Base-by-base conservation (phyloP, 2,888 invertebrate genomes). In the Eupithecia inturbata region DNA sequence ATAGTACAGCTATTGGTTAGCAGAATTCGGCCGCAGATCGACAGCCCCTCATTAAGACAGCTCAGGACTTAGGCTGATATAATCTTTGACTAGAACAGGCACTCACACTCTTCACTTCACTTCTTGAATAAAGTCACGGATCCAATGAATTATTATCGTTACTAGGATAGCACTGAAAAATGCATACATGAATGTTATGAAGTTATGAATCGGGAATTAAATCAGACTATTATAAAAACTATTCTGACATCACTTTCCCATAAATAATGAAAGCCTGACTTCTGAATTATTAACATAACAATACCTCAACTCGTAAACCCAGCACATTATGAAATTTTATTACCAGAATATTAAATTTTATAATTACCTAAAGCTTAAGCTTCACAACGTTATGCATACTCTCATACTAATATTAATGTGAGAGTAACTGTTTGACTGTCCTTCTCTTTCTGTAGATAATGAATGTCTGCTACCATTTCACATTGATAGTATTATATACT, bases 311-410 rank as follows among this genome's bases (percentile, higher is more conserved):
- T 64, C 64, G 33, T 64, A 36, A 64, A 64, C 36, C n/a, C 5
- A n/a, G 64, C 36, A 64, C 62, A 62, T 31, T 62, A 62, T 62
- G 62, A 72, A 72, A 39, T 57, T 69, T 63, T 4, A 67, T 57
- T 19, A 28, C 26, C n/a, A 16, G 36, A 57, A 64, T 68, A 68
- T 68, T 67, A 63, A 62, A 71, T 64, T 73, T 62, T 45, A 70
- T 71, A 71, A 74, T 74, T 71, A 71, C 70, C 68, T 57, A 68
- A 74, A 74, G 68, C 68, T 71, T 68, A 68, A 66, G 64, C 68
- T 57, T 26, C 36, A 68, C 70, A 70, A 64, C 22, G 45, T 26
- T 57, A 12, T 57, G 14, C 57, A 26, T 57, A 57, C 3, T 57
- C 5, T 53, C 1, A 53, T 53, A 53, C 22, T n/a, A 22, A 53